A percentile compares a stretch with the other conserved stretches of the same genome.
Evolutionary conservation across 2,113 vertebrate species (phyloP).

Genomic region (Sorex fumeus): DNA sequence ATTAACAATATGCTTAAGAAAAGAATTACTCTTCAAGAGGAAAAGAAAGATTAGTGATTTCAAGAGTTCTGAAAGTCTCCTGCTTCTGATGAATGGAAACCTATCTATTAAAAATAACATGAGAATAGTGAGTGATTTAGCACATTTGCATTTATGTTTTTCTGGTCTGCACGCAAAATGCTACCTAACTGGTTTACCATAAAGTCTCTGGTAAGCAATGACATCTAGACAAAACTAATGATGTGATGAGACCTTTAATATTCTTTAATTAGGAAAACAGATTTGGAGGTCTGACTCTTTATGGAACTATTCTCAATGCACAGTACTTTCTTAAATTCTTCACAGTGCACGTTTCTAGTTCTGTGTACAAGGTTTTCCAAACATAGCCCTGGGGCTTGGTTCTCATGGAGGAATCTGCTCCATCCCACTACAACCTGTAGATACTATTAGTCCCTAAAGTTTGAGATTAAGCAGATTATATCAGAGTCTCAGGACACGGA

Average conservation of each 20-base stretch:
- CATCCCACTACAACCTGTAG: not conserved
- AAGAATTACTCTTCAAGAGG: conserved; percentile 1
- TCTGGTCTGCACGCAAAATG: not conserved
- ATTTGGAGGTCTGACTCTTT: not conserved
- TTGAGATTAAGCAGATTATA: not conserved
- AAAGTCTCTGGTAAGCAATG: not conserved
- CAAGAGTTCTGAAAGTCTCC: conserved; percentile 17
- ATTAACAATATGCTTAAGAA: conserved; percentile 13
- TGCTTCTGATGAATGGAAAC: conserved; percentile 36
- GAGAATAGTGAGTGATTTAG: conserved; percentile 7
- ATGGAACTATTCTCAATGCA: not conserved
- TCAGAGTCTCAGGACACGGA: not conserved
- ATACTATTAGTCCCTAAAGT: not conserved
- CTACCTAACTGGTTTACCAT: not conserved
- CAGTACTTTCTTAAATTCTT: not conserved
- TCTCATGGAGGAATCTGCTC: not conserved
- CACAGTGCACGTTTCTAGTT: not conserved
- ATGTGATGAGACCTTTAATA: not conserved
- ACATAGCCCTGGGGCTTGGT: not conserved
- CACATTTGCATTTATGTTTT: conserved; percentile 17
- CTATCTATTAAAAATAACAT: not conserved
- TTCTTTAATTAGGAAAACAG: conserved; percentile 18
- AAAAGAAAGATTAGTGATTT: conserved; percentile 44
- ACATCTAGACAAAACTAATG: not conserved
- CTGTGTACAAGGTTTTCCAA: not conserved